Conservation (phyloP, 2,113 vertebrate species). For the Pedetes capensis region DNA sequence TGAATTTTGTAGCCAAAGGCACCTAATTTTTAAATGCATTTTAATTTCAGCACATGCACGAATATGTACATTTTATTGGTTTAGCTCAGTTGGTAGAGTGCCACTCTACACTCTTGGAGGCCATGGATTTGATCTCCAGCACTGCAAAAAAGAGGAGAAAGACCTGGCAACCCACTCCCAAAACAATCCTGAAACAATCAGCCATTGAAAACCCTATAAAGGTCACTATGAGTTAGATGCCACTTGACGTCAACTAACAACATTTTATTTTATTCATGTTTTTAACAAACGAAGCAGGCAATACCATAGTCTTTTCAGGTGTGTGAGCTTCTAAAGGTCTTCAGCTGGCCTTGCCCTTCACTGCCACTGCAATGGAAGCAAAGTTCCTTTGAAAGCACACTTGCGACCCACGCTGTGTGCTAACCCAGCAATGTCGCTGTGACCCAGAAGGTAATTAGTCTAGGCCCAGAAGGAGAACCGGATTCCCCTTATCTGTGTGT, state of each 20-base stretch:
- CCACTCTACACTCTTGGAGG: too few relatives aligned
- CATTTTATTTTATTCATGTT: too few relatives aligned
- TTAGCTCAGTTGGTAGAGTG: too few relatives aligned
- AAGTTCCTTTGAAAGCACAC: not conserved
- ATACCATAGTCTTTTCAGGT: not conserved
- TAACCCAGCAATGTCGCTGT: not conserved
- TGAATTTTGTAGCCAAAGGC: not conserved
- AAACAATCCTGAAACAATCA: too few relatives aligned
- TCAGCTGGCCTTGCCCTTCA: slow-evolving; percentile 6
- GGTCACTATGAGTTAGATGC: too few relatives aligned
- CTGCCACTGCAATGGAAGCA: not conserved
- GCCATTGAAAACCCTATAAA: too few relatives aligned
- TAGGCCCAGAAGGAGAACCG: slow-evolving; percentile 43
- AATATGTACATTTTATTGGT: too few relatives aligned
- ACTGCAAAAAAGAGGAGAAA: too few relatives aligned
- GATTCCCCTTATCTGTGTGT: slow-evolving; percentile 42
- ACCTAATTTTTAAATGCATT: not conserved
- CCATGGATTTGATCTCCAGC: too few relatives aligned
- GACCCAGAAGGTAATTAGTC: slow-evolving; percentile 71
- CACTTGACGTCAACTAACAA: too few relatives aligned
- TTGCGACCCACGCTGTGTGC: not conserved
- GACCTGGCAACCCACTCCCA: too few relatives aligned
- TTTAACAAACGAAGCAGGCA: not conserved
- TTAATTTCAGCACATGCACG: not conserved
- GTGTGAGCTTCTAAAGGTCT: not conserved